These are phyloP conservation scores for Ophraella communa DNA, from an alignment of 2,888 invertebrate species.

Conservation along the genomic window DNA sequence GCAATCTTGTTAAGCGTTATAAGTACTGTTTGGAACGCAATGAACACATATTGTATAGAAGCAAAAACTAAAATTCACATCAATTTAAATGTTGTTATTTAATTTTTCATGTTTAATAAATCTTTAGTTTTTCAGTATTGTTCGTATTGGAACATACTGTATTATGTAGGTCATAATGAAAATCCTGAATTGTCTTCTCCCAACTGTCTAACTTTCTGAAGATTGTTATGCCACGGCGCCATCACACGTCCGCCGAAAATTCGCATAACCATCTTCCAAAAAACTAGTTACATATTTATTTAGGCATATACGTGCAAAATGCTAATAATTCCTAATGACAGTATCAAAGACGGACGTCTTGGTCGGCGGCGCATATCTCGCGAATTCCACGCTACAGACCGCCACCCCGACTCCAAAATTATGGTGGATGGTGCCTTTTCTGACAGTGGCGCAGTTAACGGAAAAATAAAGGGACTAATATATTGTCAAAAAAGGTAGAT, in stretches of 20 bases:
- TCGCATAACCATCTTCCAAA: conserved; percentile 9
- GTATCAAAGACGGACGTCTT: conserved; percentile 42
- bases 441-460: not conserved
- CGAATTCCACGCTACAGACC: conserved; percentile 45
- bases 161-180: not conserved
- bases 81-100: too few relatives aligned
- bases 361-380: conserved; percentile 48
- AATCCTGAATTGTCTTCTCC: not conserved
- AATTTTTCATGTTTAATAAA: too few relatives aligned
- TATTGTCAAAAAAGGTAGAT: too few relatives aligned
- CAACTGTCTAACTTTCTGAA: not conserved
- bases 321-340: conserved; percentile 35
- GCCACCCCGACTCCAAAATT: conserved; percentile 43
- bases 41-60: too few relatives aligned
- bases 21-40: too few relatives aligned
- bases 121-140: too few relatives aligned
- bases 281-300: conserved; percentile 33
- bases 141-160: too few relatives aligned
- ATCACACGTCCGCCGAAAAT: conserved; percentile 5
- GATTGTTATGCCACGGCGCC: conserved; percentile 11
- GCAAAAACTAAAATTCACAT: too few relatives aligned
- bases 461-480: not conserved
- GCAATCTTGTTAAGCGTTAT: too few relatives aligned
- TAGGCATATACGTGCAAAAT: conserved; percentile 29
- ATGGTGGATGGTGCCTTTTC: conserved; percentile 31